Conservation (phyloP, 2,888 invertebrate species). For the Netelia inedita region DNA sequence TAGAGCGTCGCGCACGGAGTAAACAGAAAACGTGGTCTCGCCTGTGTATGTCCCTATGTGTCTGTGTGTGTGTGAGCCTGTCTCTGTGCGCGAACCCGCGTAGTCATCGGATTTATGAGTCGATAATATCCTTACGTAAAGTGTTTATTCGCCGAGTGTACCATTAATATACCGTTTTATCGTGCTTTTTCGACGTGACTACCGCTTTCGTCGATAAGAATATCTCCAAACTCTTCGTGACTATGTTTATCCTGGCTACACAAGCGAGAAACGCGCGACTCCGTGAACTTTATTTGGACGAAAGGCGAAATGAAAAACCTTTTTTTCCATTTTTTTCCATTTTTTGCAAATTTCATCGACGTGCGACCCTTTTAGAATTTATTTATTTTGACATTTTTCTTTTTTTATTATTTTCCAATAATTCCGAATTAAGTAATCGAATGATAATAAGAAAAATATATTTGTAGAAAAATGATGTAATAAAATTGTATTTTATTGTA, state of each 20-base stretch:
- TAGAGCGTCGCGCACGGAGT: conserved; percentile 37
- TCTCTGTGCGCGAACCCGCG: conserved; percentile 5
- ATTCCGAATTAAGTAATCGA: too few species aligned
- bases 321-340: too few species aligned
- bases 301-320: background rate
- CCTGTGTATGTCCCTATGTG: conserved; percentile 11
- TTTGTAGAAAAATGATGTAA: too few species aligned
- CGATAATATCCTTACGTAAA: conserved; percentile 83
- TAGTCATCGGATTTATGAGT: conserved; percentile 80
- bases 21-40: conserved; percentile 19
- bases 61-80: background rate
- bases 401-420: too few species aligned
- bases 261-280: background rate
- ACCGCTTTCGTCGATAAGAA: conserved; percentile 73
- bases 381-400: too few species aligned
- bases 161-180: conserved; percentile 80
- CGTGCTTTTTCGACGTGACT: conserved; percentile 76
- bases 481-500: too few species aligned
- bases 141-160: conserved; percentile 79
- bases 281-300: too few species aligned
- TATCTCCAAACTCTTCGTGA: conserved; percentile 42
- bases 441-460: too few species aligned
- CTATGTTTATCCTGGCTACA: conserved; percentile 1
- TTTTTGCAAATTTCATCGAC: too few species aligned
- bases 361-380: too few species aligned